Evolutionary conservation across 2,888 invertebrate genomes (phyloP), one percentile per base, ranked within the genome.

Genomic region (Bruchidius siliquastri): DNA sequence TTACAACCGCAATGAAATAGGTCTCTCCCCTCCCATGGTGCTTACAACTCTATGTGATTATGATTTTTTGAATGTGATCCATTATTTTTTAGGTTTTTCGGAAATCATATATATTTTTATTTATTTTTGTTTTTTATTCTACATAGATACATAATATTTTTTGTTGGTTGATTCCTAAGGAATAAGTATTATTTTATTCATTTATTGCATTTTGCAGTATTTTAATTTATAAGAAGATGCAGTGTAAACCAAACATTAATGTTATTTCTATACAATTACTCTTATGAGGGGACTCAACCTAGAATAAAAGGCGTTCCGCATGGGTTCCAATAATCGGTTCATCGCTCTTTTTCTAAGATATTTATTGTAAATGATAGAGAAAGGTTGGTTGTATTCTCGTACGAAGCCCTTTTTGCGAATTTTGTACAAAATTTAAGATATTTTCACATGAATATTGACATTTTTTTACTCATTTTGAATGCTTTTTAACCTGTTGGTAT

Each of bases 41-140:
- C 78, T 78, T 77, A 74, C 68, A 68, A 74, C 32, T 68, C 73
- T 72, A 75, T 77, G 78, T 78, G 78, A 78, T 78, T 74, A 71
- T 75, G 73, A 74, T 74, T 72, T 73, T 72, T 77, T 75, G 22
- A 75, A 69, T 74, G 72, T 78, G 74, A 77, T 76, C 74, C 32
- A 72, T 74, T 73, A 75, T 68, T 74, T 72, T 68, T 75, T 75
- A 72, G 71, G 49, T 71, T 74, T 74, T 70, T 73, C 70, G 66
- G 68, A 67, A 71, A 73, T 22, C 26, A 26, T 69, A 69, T 72
- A 69, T 73, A 32, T 67, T 71, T 74, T 22, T 70, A 71, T 71
- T 74, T 69, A 72, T 67, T 22, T 68, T 49, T 49, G 72, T 67
- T 32, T 68, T 49, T 49, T 49, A 49, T 49, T 49, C 18, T 3